Percentiles rank a stretch among this genome's conserved stretches.
These are phyloP conservation scores for Drosophila tsacasi DNA, from an alignment of 1,140 invertebrate genomes.

Conservation along the genomic window DNA sequence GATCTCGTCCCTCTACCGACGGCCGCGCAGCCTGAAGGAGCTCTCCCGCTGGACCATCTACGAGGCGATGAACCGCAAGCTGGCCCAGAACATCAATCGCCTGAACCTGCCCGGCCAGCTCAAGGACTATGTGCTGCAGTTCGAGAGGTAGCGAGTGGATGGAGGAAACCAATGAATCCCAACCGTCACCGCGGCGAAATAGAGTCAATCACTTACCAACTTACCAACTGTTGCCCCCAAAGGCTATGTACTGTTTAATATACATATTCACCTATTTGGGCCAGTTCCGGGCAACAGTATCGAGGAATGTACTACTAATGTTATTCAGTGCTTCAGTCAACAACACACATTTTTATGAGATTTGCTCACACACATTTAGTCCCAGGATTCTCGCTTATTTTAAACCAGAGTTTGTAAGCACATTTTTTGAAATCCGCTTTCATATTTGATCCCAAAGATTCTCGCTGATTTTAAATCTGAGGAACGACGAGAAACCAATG, in stretches of 20 bases:
- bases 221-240: constrained; percentile 34
- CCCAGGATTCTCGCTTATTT: not conserved
- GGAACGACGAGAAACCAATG: constrained; percentile 15
- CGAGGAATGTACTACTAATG: constrained; percentile 18
- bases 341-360: not conserved
- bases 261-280: constrained; percentile 26
- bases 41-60: constrained; percentile 89
- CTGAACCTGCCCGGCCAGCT: constrained; percentile 88
- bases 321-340: constrained; percentile 13
- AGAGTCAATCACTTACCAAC: constrained; percentile 66
- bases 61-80: constrained; percentile 87
- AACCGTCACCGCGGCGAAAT: constrained; percentile 46
- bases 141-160: constrained; percentile 87
- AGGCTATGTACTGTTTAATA: constrained; percentile 29
- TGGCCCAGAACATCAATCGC: constrained; percentile 88
- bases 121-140: constrained; percentile 90
- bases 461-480: not conserved
- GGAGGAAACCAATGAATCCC: constrained; percentile 62
- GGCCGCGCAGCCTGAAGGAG: constrained; percentile 89
- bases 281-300: constrained; percentile 2
- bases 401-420: not conserved
- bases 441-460: not conserved
- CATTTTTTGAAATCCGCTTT: too few relatives aligned
- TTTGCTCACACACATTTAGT: constrained; percentile 4
- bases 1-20: constrained; percentile 88